Evolutionary conservation across 2,113 vertebrate species (phyloP).

Genomic region (Mobula birostris): DNA sequence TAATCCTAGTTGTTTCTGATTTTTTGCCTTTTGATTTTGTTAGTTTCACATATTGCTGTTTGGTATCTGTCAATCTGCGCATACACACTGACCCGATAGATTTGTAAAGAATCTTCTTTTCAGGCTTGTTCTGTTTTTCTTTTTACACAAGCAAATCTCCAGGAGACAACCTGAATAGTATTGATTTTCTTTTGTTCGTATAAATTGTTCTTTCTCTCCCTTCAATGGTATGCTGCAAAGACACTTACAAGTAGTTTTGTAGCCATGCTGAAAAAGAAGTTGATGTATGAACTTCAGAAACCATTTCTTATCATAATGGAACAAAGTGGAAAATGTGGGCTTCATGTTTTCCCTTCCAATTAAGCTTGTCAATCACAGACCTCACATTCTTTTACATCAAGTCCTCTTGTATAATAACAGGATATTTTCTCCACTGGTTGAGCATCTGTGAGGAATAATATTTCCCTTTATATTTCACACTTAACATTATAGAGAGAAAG

Average conservation of each 20-base stretch:
- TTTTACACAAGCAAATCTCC: background rate
- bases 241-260: background rate
- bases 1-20: background rate
- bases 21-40: background rate
- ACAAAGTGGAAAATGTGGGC: background rate
- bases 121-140: background rate
- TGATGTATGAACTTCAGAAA: background rate
- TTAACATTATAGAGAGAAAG: no score
- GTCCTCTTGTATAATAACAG: background rate
- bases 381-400: background rate
- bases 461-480: no score
- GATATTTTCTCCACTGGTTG: background rate
- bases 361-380: background rate
- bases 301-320: background rate
- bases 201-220: background rate
- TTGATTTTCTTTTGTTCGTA: slow-evolving; percentile 7
- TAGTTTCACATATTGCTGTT: background rate
- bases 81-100: background rate
- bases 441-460: background rate
- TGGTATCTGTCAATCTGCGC: background rate
- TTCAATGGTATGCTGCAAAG: background rate
- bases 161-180: background rate
- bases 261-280: background rate
- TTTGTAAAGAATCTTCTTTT: slow-evolving; percentile 4
- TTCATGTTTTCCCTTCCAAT: background rate